These are phyloP conservation scores for Capreolus pygargus DNA, from an alignment of 2,113 vertebrate species.

Conservation along the genomic window DNA sequence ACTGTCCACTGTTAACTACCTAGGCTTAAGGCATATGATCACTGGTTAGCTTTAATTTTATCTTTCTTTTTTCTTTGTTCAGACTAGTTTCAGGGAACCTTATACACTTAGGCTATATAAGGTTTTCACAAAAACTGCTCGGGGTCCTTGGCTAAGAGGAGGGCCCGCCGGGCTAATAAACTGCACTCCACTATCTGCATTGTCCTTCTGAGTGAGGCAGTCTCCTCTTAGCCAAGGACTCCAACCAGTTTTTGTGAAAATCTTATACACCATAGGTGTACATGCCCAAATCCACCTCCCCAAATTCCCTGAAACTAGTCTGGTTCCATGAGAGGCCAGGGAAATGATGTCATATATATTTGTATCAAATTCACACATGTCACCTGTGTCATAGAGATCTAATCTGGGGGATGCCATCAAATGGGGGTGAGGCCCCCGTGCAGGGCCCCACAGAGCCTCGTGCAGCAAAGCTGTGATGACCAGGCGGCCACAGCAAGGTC, in stretches of 20 bases:
- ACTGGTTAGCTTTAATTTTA: too few relatives aligned
- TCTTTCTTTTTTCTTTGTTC: neutral
- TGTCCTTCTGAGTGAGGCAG: neutral
- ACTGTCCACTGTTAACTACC: neutral
- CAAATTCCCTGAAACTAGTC: neutral
- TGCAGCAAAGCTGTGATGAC: neutral
- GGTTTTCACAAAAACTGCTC: too few relatives aligned
- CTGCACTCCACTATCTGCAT: too few relatives aligned
- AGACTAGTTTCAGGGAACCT: too few relatives aligned
- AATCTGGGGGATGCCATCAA: neutral
- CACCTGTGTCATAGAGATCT: neutral
- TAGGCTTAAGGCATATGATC: neutral
- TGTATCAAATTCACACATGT: neutral
- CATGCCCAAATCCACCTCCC: too few relatives aligned
- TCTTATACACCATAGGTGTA: too few relatives aligned
- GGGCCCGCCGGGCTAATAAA: fast-evolving
- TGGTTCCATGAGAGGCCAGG: neutral
- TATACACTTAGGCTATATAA: too few relatives aligned
- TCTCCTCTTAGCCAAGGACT: too few relatives aligned
- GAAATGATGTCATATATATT: neutral
- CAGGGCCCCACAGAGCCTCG: fast-evolving
- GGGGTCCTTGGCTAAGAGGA: too few relatives aligned
- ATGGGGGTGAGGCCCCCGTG: neutral
- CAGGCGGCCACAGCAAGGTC: neutral
- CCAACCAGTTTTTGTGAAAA: too few relatives aligned